Evolutionary conservation across 37 sponge, comb jelly and placozoan species (phyloP).

Genomic region (Geodia barretti): DNA sequence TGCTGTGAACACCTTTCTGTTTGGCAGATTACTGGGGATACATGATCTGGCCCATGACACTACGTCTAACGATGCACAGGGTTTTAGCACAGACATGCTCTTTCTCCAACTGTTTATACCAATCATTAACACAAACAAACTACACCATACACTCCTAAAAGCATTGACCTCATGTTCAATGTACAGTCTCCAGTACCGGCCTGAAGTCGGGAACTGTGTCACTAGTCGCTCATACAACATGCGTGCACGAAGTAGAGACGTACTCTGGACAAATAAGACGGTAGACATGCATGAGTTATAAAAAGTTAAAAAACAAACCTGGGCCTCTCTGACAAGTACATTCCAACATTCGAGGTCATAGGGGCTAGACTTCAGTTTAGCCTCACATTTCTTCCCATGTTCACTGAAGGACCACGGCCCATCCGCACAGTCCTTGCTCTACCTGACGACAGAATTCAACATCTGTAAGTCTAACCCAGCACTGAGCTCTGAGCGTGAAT

Average conservation of each 20-base stretch:
- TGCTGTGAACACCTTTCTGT: too few relatives aligned
- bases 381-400: slow-evolving; percentile 83
- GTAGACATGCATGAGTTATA: neutral
- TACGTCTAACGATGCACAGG: too few relatives aligned
- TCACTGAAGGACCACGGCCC: slow-evolving; percentile 84
- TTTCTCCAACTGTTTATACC: too few relatives aligned
- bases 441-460: neutral
- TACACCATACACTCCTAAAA: neutral
- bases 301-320: slow-evolving; percentile 26
- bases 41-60: too few relatives aligned
- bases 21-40: too few relatives aligned
- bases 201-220: slow-evolving; percentile 86
- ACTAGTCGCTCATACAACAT: slow-evolving; percentile 90
- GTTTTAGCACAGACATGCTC: too few relatives aligned
- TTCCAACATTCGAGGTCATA: slow-evolving; percentile 94
- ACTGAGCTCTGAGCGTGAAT: too few relatives aligned
- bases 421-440: slow-evolving; percentile 10
- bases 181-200: slow-evolving; percentile 95
- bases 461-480: too few relatives aligned
- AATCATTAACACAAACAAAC: too few relatives aligned
- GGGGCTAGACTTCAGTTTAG: slow-evolving; percentile 69
- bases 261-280: slow-evolving; percentile 17
- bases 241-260: slow-evolving; percentile 63
- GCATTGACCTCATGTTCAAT: slow-evolving; percentile 95
- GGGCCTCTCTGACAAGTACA: slow-evolving; percentile 91